Conservation (phyloP, 2,113 vertebrate genomes). For the Mystacornis crossleyi region DNA sequence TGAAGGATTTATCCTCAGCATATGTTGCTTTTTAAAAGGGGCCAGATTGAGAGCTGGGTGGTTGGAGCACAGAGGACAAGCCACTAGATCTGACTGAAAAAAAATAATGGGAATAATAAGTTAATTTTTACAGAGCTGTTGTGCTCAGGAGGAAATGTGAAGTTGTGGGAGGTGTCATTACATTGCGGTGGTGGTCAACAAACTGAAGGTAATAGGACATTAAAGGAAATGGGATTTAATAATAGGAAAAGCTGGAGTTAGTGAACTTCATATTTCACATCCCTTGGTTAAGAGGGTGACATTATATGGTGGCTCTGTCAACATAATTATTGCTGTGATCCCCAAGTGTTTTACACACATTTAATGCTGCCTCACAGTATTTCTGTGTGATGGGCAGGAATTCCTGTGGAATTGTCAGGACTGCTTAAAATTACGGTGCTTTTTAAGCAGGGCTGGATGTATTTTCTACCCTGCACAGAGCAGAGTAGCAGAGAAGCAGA, state of each 20-base stretch:
- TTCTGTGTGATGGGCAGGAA: not conserved
- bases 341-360: not conserved
- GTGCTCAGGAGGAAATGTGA: not conserved
- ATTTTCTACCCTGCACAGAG: not conserved
- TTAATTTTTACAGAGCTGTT: not conserved
- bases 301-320: not conserved
- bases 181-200: not conserved
- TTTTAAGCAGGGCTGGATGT: not conserved
- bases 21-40: slow-evolving; percentile 72
- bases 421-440: not conserved
- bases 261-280: not conserved
- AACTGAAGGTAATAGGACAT: not conserved
- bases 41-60: slow-evolving; percentile 67
- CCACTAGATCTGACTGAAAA: not conserved
- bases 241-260: not conserved
- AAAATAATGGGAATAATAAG: not conserved
- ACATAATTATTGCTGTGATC: not conserved
- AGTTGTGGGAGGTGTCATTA: not conserved
- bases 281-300: not conserved
- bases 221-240: not conserved
- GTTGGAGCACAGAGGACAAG: slow-evolving; percentile 43
- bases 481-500: accelerated
- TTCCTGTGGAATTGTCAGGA: not conserved
- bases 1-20: slow-evolving; percentile 74
- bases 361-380: not conserved